Percentiles rank a stretch among this genome's conserved stretches.
These are phyloP conservation scores for Polypterus bichir DNA, from an alignment of 2,113 vertebrate genomes.

Conservation along the genomic window DNA sequence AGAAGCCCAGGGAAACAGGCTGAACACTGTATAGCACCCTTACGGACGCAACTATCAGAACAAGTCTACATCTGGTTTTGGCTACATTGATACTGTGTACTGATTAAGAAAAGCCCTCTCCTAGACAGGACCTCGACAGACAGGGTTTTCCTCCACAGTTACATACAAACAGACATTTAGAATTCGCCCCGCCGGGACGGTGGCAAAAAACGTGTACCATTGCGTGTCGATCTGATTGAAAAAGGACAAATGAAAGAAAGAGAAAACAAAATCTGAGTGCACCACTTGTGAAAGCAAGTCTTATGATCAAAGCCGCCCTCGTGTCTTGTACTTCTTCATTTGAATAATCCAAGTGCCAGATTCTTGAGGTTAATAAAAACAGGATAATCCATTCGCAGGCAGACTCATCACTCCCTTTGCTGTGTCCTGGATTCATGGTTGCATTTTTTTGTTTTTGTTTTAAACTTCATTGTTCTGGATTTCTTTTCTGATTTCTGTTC, in stretches of 20 bases:
- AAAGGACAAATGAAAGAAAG: background rate
- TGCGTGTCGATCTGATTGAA: background rate
- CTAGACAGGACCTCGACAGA: constrained; percentile 15
- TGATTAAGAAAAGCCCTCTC: constrained; percentile 11
- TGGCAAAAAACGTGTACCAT: background rate
- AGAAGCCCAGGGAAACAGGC: constrained; percentile 31
- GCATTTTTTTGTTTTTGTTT: too few relatives aligned
- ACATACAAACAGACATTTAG: constrained; percentile 33
- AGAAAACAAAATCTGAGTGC: background rate
- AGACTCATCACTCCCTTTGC: too few relatives aligned
- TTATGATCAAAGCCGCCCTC: background rate
- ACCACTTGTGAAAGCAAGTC: background rate
- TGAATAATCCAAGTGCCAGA: background rate
- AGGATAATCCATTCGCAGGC: background rate
- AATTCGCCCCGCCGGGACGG: background rate
- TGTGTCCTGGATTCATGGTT: too few relatives aligned
- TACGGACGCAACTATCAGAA: constrained; percentile 50
- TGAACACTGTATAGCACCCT: constrained; percentile 67
- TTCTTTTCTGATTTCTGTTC: too few relatives aligned
- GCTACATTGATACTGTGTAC: constrained; percentile 43
- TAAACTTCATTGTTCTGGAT: too few relatives aligned
- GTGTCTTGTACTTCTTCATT: background rate
- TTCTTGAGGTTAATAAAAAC: background rate
- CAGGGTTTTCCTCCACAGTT: constrained; percentile 25
- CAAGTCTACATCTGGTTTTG: constrained; percentile 46